These are phyloP conservation scores for Hyles vespertilio DNA, from an alignment of 1,140 invertebrate genomes.

Conservation along the genomic window DNA sequence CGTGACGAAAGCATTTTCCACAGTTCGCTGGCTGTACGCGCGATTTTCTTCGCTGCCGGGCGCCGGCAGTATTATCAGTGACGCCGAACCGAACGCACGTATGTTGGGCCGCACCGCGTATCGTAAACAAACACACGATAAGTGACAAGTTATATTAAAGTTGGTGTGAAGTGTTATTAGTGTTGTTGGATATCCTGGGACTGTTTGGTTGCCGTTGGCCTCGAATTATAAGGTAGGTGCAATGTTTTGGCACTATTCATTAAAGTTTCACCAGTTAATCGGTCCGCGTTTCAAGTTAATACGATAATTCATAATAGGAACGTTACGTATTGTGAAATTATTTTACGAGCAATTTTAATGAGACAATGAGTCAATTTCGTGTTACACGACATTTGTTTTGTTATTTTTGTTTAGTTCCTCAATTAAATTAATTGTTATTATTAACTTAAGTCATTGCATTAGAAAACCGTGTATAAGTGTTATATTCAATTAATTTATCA, in stretches of 20 bases:
- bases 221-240: neutral
- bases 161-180: neutral
- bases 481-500: too few relatives aligned
- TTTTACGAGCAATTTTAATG: neutral
- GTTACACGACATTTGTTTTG: too few relatives aligned
- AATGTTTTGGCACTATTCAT: neutral
- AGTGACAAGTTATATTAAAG: neutral
- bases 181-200: neutral
- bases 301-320: neutral
- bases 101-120: neutral
- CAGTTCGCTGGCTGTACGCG: constrained; percentile 23
- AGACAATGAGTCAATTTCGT: too few relatives aligned
- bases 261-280: constrained; percentile 4
- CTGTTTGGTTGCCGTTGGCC: constrained; percentile 1
- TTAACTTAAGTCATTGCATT: too few relatives aligned
- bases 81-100: constrained; percentile 14
- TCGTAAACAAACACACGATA: constrained; percentile 25
- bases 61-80: constrained; percentile 18
- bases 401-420: too few relatives aligned
- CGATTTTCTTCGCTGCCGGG: constrained; percentile 35
- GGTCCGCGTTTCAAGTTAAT: constrained; percentile 6
- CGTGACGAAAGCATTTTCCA: constrained; percentile 45
- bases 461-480: too few relatives aligned
- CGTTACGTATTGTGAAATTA: constrained; percentile 1
- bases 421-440: too few relatives aligned